These are phyloP conservation scores for Platynereis dumerilii DNA, from an alignment of 2,888 invertebrate genomes.

Conservation along the genomic window DNA sequence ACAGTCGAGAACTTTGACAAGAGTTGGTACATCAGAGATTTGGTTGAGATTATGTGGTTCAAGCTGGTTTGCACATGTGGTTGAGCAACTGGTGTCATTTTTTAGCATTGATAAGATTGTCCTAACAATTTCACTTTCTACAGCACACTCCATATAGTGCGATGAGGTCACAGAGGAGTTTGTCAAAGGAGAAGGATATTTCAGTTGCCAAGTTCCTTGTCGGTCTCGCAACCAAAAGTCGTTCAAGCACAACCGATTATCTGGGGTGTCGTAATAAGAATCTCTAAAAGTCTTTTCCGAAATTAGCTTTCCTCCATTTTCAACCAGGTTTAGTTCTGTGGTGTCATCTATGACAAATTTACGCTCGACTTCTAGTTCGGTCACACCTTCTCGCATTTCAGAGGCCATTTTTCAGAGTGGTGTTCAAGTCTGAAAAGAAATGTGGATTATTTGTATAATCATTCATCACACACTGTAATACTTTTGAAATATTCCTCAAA, in stretches of 20 bases:
- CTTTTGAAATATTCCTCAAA: too few relatives aligned
- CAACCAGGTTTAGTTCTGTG: constrained; percentile 25
- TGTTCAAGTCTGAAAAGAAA: too few relatives aligned
- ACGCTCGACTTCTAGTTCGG: background rate
- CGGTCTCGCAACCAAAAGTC: constrained; percentile 52
- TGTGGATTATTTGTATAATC: too few relatives aligned
- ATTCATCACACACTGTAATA: too few relatives aligned
- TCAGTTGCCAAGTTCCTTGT: constrained; percentile 48
- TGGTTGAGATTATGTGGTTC: too few relatives aligned
- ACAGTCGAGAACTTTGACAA: background rate
- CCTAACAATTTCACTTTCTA: constrained; percentile 32
- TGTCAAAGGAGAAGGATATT: constrained; percentile 30
- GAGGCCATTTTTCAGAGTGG: too few relatives aligned
- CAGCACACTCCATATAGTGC: constrained; percentile 40
- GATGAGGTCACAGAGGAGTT: constrained; percentile 7
- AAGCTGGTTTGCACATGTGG: too few relatives aligned
- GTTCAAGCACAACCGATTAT: constrained; percentile 44
- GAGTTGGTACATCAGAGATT: background rate
- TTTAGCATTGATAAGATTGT: constrained; percentile 28
- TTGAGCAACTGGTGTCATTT: background rate
- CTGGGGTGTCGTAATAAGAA: constrained; percentile 48
- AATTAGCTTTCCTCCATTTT: constrained; percentile 43
- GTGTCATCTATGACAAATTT: background rate
- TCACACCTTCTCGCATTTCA: background rate
- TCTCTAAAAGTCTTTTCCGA: constrained; percentile 43